Evolutionary conservation across 37 sponge, comb jelly and placozoan species (phyloP).

Genomic region (Sycon ciliatum): DNA sequence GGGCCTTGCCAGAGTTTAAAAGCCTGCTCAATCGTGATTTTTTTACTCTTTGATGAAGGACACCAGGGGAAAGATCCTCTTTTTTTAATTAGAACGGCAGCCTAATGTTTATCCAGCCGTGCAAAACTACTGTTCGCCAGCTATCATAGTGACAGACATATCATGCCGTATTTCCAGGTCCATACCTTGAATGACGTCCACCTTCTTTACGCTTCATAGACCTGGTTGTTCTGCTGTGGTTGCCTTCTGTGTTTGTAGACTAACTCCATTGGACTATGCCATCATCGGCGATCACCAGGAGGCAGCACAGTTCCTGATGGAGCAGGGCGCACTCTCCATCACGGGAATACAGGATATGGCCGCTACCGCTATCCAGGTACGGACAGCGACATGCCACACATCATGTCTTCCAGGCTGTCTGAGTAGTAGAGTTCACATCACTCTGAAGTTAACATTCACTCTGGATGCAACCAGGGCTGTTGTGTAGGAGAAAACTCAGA

Average conservation of each 20-base stretch:
- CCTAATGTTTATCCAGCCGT: too few relatives aligned
- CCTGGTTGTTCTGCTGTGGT: not conserved
- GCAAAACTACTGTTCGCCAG: too few relatives aligned
- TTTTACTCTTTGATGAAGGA: too few relatives aligned
- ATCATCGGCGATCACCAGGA: conserved; percentile 71
- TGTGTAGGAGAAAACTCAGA: too few relatives aligned
- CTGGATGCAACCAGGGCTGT: not conserved
- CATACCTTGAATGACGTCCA: too few relatives aligned
- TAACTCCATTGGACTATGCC: conserved; percentile 85
- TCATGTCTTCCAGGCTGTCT: not conserved
- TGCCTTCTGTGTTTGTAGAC: conserved; percentile 2
- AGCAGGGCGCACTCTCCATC: conserved; percentile 69
- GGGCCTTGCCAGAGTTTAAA: too few relatives aligned
- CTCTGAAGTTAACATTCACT: not conserved
- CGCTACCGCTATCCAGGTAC: conserved; percentile 50
- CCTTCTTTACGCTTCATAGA: too few relatives aligned
- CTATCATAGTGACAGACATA: too few relatives aligned
- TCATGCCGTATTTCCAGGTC: too few relatives aligned
- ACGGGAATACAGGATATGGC: conserved; percentile 74
- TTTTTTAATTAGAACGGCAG: too few relatives aligned
- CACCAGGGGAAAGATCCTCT: too few relatives aligned
- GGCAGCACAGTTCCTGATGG: conserved; percentile 61
- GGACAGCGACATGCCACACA: not conserved
- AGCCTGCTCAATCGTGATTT: too few relatives aligned
- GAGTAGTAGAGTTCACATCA: not conserved